Conservation (phyloP, 1,140 invertebrate species). For the Drosophila arawakana region DNA sequence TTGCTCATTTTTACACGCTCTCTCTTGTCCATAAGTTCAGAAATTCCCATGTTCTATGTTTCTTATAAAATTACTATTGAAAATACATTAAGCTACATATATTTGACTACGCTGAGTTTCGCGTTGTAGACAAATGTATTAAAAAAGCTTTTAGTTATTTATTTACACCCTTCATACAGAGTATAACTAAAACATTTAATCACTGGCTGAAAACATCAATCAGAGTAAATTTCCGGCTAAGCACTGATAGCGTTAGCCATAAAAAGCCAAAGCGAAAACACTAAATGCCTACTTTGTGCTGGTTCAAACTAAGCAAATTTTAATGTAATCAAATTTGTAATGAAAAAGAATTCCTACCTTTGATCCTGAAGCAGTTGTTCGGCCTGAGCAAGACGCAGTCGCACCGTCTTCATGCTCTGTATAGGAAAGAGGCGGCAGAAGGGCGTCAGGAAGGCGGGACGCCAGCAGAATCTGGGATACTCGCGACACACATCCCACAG, state of each 20-base stretch:
- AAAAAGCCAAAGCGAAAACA: no score
- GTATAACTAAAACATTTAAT: no score
- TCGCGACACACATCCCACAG: constrained; percentile 92
- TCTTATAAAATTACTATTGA: no score
- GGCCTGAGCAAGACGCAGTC: constrained; percentile 89
- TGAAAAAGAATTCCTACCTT: constrained; percentile 85
- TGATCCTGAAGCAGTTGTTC: constrained; percentile 90
- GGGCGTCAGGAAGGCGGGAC: constrained; percentile 89
- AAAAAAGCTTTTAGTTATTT: no score
- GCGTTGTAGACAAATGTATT: no score
- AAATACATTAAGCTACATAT: no score
- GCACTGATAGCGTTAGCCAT: no score
- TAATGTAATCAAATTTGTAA: neutral
- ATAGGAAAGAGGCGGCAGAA: constrained; percentile 94
- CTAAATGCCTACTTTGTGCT: neutral
- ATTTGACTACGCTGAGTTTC: no score
- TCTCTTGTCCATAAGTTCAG: neutral
- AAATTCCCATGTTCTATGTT: no score
- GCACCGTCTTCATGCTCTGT: constrained; percentile 94
- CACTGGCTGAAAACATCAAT: no score
- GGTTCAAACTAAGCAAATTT: neutral
- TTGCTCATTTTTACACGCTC: neutral
- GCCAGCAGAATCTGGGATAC: constrained; percentile 90
- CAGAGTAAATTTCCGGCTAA: no score
- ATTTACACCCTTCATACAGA: no score